A percentile compares a stretch with the other conserved stretches of the same genome.
Conservation (phyloP, 64 coral and sea anemone species). For the Porites lutea region DNA sequence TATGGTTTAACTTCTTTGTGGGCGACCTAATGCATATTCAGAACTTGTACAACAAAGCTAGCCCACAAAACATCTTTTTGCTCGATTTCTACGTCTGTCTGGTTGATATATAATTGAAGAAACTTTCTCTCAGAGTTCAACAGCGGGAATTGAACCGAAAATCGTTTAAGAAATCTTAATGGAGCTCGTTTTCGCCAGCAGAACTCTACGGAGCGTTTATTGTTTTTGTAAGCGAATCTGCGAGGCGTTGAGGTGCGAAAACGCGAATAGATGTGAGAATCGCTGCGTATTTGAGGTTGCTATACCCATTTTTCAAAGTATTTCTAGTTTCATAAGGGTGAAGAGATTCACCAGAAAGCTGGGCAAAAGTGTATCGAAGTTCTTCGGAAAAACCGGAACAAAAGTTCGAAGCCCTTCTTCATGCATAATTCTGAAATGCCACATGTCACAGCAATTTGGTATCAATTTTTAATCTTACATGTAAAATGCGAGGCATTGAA, state of each 20-base stretch:
- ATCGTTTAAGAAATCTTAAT: background rate
- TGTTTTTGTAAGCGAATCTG: slow-evolving; percentile 86
- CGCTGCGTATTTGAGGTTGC: background rate
- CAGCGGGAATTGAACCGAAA: background rate
- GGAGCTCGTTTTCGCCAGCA: slow-evolving; percentile 23
- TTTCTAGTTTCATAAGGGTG: background rate
- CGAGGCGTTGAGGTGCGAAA: slow-evolving; percentile 82
- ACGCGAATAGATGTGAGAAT: background rate
- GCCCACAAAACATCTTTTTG: slow-evolving; percentile 10
- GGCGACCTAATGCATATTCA: slow-evolving; percentile 94
- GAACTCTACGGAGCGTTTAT: slow-evolving; percentile 72
- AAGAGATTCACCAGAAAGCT: background rate
- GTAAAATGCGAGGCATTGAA: slow-evolving; percentile 61
- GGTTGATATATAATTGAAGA: background rate
- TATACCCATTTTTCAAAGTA: background rate
- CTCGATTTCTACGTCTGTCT: slow-evolving; percentile 28
- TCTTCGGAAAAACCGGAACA: background rate
- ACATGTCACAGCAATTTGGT: slow-evolving; percentile 92
- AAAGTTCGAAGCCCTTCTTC: slow-evolving; percentile 61
- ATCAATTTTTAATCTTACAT: slow-evolving; percentile 99
- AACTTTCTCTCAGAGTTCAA: background rate
- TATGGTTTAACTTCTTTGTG: slow-evolving; percentile 77
- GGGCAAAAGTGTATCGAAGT: background rate
- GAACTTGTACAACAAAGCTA: slow-evolving; percentile 52
- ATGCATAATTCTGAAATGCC: slow-evolving; percentile 95